These are phyloP conservation scores for Carapus acus DNA, from an alignment of 2,797 vertebrate genomes.

Conservation along the genomic window DNA sequence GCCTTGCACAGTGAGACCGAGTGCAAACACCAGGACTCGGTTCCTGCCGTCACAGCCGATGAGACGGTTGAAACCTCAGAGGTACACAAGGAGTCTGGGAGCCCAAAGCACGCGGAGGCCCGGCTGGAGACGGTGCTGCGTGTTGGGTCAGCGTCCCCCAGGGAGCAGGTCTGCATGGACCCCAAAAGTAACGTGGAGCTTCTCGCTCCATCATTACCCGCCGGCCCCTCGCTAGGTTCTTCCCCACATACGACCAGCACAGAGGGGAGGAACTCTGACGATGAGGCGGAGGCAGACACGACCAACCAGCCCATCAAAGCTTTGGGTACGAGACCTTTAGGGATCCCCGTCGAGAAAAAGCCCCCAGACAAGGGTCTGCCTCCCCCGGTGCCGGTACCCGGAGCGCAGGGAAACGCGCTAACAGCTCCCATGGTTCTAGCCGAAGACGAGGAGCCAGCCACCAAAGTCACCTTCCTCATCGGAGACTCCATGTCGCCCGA, in stretches of 20 bases:
- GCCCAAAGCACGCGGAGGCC: conserved; percentile 60
- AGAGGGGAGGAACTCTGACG: conserved; percentile 60
- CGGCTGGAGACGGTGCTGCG: conserved; percentile 75
- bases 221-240: conserved; percentile 33
- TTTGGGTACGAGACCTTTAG: conserved; percentile 52
- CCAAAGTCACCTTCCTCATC: conserved; percentile 95
- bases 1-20: conserved; percentile 3
- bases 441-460: conserved; percentile 67
- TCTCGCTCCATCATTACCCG: conserved; percentile 10
- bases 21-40: conserved; percentile 25
- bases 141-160: conserved; percentile 66
- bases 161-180: conserved; percentile 58
- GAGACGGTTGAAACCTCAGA: conserved; percentile 27
- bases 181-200: conserved; percentile 24
- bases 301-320: conserved; percentile 55
- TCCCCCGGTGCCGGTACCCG: conserved; percentile 31
- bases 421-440: conserved; percentile 56
- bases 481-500: conserved; percentile 97
- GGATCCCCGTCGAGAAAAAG: conserved; percentile 80
- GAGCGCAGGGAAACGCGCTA: conserved; percentile 12
- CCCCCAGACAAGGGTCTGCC: conserved; percentile 82
- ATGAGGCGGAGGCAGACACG: conserved; percentile 45
- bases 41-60: conserved; percentile 38
- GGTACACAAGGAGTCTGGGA: conserved; percentile 61
- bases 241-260: conserved; percentile 19